Base-by-base conservation (phyloP, 2,113 vertebrate species). In the Pseudorasbora parva region DNA sequence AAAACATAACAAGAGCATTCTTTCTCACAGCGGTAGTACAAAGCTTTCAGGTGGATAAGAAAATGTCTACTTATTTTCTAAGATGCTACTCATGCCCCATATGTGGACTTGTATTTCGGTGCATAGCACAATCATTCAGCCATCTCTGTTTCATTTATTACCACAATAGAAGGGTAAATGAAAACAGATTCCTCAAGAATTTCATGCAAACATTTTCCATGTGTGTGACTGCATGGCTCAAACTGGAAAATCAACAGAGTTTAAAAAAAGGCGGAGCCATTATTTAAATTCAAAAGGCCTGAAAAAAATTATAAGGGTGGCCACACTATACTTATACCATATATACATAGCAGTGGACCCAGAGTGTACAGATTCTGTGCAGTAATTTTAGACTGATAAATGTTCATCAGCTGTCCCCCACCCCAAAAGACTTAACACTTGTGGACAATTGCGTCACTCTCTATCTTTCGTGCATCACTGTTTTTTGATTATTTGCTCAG, bases 391-490 rank as follows among this genome's bases (percentile, higher is more conserved):
- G 2, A 33, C 12, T 57, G 49, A 33, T 15, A 56, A 85, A 88
- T 49, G 33, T 51, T 68, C 1, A 21, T 19, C 51, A 54, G 17
- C 7, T 8, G 51, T 21, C 17, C 51, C 49, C 17, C 14, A 17
- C 17, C n/a, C 51, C 17, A 27, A 17, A 83, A 91, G 89, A 89
- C 78, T 17, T 27, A 86, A 87, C 87, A 75, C 80, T 87, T 66
- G 75, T 88, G 84, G 64, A 72, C 86, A 86, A 85, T 86, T 91
- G 84, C 91, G 91, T 93, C 92, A 93, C 4, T 85, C 78, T 73
- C 72, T 1, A 30, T 87, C 87, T 78, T 64, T 19, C 83, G 23
- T 77, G 68, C 86, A 84, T 86, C 84, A 33, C 82, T 89, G 25
- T 66, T 12, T 80, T 87, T 87, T 90, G 88, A 94, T 93, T 92